phyloP scores from a whole-genome alignment of 2,113 vertebrate genomes.

The Limnothrissa miodon region DNA sequence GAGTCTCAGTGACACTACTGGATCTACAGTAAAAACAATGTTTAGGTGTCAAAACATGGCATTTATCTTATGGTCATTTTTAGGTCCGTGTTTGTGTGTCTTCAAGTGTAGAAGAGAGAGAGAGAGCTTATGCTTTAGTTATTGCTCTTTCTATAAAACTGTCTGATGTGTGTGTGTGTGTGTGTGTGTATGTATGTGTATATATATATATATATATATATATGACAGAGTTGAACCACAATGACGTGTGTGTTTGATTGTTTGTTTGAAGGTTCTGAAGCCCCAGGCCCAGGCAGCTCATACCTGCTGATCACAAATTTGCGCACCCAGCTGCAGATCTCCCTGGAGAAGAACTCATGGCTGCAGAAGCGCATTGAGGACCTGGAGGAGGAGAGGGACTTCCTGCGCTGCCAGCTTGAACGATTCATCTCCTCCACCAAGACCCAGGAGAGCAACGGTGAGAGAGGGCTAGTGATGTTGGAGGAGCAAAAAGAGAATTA shows the following conservation, averaged over 20 bases:
- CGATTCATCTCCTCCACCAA: constrained; percentile 86
- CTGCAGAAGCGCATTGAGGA: constrained; percentile 87
- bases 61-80: not conserved
- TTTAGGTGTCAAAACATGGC: not conserved
- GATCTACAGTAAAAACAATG: not conserved
- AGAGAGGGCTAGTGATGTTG: constrained; percentile 41
- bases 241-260: not conserved
- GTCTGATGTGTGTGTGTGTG: not conserved
- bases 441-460: constrained; percentile 67
- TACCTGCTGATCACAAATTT: constrained; percentile 78
- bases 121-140: too few species aligned
- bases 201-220: too few species aligned
- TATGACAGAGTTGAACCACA: too few species aligned
- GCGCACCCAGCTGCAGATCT: constrained; percentile 85
- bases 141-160: too few species aligned
- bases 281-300: constrained; percentile 67
- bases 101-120: too few species aligned
- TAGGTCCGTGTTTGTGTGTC: not conserved
- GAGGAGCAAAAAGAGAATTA: not conserved
- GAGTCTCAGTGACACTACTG: not conserved
- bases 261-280: constrained; percentile 47
- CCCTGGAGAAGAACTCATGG: constrained; percentile 87
- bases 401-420: constrained; percentile 84
- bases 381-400: constrained; percentile 87
- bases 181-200: not conserved